Evolutionary conservation across 2,113 vertebrate genomes (phyloP).

Genomic region (Cochlearius cochlearius): DNA sequence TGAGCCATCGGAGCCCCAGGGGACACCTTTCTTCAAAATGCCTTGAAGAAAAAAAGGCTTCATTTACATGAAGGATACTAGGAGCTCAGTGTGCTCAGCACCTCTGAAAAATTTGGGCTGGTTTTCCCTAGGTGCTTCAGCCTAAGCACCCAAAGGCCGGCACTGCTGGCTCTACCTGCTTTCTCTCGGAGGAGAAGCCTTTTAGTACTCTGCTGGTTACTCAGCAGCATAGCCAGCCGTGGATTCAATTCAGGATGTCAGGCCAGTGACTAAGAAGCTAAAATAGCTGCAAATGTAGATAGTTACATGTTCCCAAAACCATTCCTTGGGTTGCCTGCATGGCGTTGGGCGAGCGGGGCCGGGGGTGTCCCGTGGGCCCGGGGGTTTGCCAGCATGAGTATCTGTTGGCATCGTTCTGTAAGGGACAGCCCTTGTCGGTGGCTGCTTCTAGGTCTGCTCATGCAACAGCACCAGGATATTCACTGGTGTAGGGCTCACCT

Average conservation of each 20-base stretch:
- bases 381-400: not conserved
- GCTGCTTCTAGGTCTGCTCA: not conserved
- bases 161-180: not conserved
- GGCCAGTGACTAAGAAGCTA: slow-evolving; percentile 18
- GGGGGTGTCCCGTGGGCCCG: not conserved
- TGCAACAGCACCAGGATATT: not conserved
- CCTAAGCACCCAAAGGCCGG: not conserved
- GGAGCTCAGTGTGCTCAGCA: not conserved
- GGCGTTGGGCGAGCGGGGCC: accelerated
- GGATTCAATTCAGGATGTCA: not conserved
- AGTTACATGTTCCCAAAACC: not conserved
- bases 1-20: accelerated
- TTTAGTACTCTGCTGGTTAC: not conserved
- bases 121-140: not conserved
- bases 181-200: not conserved
- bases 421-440: not conserved
- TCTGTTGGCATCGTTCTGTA: not conserved
- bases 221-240: not conserved
- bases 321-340: not conserved
- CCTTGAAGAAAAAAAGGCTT: not conserved
- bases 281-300: slow-evolving; percentile 27
- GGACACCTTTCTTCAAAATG: not conserved
- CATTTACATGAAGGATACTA: not conserved
- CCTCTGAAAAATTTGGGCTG: not conserved
- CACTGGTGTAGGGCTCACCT: not conserved